Evolutionary conservation across 1,140 invertebrate genomes (phyloP).

Genomic region (Dermatophagoides farinae): DNA sequence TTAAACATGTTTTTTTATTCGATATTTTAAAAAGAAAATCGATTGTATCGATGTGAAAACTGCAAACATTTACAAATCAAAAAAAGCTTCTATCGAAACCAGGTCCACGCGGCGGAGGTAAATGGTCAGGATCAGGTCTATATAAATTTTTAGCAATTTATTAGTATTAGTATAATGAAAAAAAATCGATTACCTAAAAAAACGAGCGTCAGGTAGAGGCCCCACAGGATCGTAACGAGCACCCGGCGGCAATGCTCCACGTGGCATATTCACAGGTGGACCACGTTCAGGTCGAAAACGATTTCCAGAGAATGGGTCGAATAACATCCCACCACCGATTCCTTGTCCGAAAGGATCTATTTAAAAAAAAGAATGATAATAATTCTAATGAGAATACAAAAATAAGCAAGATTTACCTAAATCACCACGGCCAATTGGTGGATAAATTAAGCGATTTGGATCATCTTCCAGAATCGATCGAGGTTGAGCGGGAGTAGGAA

Average conservation of each 20-base stretch:
- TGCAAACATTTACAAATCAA: neutral
- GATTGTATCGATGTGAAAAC: neutral
- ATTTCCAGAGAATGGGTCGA: neutral
- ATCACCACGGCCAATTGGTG: neutral
- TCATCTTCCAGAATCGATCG: neutral
- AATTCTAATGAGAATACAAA: too few relatives aligned
- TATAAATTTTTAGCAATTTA: neutral
- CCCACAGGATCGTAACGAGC: neutral
- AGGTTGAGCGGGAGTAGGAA: neutral
- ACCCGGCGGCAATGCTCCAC: neutral
- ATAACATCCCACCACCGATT: neutral
- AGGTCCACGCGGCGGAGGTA: neutral
- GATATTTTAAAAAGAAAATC: neutral
- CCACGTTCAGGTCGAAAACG: neutral
- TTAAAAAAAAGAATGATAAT: neutral
- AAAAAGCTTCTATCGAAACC: neutral
- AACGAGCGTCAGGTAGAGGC: neutral
- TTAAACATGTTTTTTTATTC: neutral
- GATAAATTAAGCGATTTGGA: neutral
- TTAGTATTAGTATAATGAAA: neutral
- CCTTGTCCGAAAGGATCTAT: neutral
- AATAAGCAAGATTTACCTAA: neutral
- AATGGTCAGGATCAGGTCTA: constrained; percentile 1
- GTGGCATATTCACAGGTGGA: neutral
- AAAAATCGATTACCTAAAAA: neutral